phyloP scores from a whole-genome alignment of 2,797 vertebrate species.

The Agapornis canus region DNA sequence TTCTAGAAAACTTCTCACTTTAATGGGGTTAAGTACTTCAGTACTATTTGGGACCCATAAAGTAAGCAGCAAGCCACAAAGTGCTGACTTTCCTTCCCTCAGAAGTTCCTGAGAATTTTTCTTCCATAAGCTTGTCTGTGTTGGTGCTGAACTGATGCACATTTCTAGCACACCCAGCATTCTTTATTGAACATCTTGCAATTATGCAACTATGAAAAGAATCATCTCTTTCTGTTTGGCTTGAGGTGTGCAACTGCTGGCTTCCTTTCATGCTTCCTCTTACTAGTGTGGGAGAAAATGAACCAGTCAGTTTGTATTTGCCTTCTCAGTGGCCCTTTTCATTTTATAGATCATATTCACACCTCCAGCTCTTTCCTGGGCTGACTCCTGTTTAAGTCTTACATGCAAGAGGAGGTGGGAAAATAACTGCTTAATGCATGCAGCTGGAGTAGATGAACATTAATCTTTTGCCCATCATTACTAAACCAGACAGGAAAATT shows the following conservation, averaged over 20 bases:
- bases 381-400: background rate
- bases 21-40: background rate
- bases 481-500: background rate
- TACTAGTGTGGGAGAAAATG: background rate
- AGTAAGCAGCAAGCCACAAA: background rate
- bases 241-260: background rate
- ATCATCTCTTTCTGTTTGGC: background rate
- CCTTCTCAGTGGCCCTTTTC: background rate
- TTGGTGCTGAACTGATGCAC: background rate
- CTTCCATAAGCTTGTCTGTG: background rate
- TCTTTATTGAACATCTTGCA: accelerated
- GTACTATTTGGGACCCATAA: background rate
- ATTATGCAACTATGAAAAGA: background rate
- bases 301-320: background rate
- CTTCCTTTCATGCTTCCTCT: background rate
- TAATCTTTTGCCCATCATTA: background rate
- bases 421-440: background rate
- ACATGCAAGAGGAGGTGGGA: background rate
- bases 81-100: background rate
- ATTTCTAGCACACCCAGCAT: background rate
- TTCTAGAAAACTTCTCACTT: background rate
- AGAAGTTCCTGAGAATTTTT: background rate
- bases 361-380: background rate
- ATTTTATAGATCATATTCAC: background rate
- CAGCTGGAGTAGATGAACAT: background rate